Base-by-base conservation (phyloP, 2,113 vertebrate species). In the Xiphophorus couchianus region DNA sequence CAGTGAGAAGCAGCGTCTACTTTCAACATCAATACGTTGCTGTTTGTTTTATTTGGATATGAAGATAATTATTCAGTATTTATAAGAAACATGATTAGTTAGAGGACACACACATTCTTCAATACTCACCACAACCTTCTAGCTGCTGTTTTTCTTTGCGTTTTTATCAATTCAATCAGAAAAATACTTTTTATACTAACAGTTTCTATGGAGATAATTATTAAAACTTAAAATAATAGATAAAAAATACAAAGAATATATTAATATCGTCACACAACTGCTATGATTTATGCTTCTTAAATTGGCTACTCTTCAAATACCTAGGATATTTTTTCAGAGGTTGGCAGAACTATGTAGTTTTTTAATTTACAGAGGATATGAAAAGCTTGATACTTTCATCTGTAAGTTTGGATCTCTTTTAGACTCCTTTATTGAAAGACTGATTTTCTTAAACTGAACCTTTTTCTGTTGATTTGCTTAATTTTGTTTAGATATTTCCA, bases 1-100 rank as follows among this genome's bases (percentile, higher is more conserved):
- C 61, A 74, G 19, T 31, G 64, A 62, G 11, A 70, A 22, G 29
- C 44, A 74, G 37, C 19, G 2, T 12, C 25, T 35, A 44, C 37
- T 35, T 29, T 6, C 31, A 66, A 42, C 2, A n/a, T 58, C 25
- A 25, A 25, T 58, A 58, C 51, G n/a, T n/a, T 54, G 5, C n/a
- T 80, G 62, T 76, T 69, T 51, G 62, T 33, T 22, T 69, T 51
- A 44, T 29, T 19, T 67, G 51, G 29, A 35, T 17, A 30, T 37
- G 51, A 28, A 62, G 69, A 66, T 33, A 65, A 30, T 51, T 30
- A 48, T 51, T 44, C 42, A 22, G 9, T 30, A 51, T 22, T 51
- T 30, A 51, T 51, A 7, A 70, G 68, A 70, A 70, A 70, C 68
- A 70, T 35, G 27, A 35, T 58, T 22, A 70, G 58, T 70, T 70